Percentiles rank a stretch among this genome's conserved stretches.
These are phyloP conservation scores for Amphibalanus amphitrite DNA, from an alignment of 1,140 invertebrate species.

Conservation along the genomic window DNA sequence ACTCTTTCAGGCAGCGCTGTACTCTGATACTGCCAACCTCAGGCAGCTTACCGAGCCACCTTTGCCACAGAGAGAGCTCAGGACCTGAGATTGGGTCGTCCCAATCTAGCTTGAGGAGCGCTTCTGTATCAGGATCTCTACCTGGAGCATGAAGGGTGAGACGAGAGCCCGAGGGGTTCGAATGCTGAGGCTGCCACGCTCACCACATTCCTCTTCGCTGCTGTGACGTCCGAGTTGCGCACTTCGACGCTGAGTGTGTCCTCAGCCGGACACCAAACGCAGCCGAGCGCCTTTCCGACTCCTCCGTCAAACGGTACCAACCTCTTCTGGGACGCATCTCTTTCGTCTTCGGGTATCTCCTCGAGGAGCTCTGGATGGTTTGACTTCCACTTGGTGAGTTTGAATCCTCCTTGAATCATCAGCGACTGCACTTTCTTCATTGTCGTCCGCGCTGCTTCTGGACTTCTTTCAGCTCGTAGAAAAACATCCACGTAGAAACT, in stretches of 20 bases:
- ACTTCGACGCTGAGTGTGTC: constrained; percentile 14
- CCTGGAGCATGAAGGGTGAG: constrained; percentile 13
- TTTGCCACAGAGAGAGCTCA: constrained; percentile 13
- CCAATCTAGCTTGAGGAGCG: constrained; percentile 8
- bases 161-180: constrained; percentile 21
- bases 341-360: background rate
- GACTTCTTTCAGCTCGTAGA: constrained; percentile 8
- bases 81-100: constrained; percentile 14
- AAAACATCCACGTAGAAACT: constrained; percentile 18
- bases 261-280: constrained; percentile 9
- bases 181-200: constrained; percentile 14
- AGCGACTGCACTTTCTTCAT: constrained; percentile 9
- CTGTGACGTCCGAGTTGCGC: background rate
- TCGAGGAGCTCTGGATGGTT: background rate
- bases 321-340: no score
- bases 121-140: constrained; percentile 14
- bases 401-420: constrained; percentile 12
- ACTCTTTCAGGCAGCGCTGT: constrained; percentile 5
- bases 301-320: no score
- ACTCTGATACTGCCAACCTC: constrained; percentile 3
- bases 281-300: constrained; percentile 11
- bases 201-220: constrained; percentile 15
- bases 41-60: constrained; percentile 9
- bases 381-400: constrained; percentile 13
- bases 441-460: constrained; percentile 3